Evolutionary conservation across 2,888 invertebrate genomes (phyloP).

Genomic region (Galerucella calmariensis): DNA sequence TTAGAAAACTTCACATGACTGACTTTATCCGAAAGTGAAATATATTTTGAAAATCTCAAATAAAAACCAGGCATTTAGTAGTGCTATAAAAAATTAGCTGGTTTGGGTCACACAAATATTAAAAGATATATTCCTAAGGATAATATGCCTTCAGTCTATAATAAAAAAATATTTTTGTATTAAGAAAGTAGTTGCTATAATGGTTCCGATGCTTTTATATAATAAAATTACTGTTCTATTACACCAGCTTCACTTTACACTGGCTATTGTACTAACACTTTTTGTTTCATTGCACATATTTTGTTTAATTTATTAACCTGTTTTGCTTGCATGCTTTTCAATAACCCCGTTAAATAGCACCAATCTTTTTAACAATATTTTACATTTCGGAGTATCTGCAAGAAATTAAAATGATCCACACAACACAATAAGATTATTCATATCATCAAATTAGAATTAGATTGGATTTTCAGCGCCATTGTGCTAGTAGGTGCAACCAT

Average conservation of each 20-base stretch:
- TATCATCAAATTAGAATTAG: background rate
- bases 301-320: constrained; percentile 24
- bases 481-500: too few relatives aligned
- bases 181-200: constrained; percentile 43
- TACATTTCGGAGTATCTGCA: background rate
- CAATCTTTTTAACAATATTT: constrained; percentile 11
- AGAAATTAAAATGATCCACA: background rate
- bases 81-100: constrained; percentile 42
- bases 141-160: constrained; percentile 28
- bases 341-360: constrained; percentile 26
- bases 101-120: constrained; percentile 40
- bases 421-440: background rate
- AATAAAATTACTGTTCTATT: constrained; percentile 32
- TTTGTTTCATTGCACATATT: constrained; percentile 30
- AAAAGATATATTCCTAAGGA: constrained; percentile 17
- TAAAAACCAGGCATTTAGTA: constrained; percentile 39
- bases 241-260: constrained; percentile 32
- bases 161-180: constrained; percentile 29
- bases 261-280: constrained; percentile 31
- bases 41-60: constrained; percentile 37
- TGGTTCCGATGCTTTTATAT: constrained; percentile 36
- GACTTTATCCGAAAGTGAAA: constrained; percentile 8
- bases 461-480: background rate
- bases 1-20: background rate
- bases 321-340: constrained; percentile 21